Evolutionary conservation across 2,113 vertebrate species (phyloP).

Genomic region (Cyprinodon tularosa): DNA sequence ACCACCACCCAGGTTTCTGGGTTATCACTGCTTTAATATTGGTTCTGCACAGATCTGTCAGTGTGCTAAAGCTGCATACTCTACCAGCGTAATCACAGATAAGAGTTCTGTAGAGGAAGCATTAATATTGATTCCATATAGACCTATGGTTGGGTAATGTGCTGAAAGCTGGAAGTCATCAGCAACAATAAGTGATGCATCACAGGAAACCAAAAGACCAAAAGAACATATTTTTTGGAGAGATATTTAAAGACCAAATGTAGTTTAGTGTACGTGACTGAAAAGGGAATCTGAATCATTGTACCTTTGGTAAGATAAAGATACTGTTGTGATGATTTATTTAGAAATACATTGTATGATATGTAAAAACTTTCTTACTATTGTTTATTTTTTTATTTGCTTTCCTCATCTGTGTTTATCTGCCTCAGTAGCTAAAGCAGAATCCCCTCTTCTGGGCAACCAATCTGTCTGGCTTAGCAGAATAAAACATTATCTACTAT

Average conservation of each 20-base stretch:
- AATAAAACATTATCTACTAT: constrained; percentile 50
- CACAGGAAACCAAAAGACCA: background rate
- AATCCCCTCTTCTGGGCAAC: constrained; percentile 30
- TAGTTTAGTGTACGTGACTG: background rate
- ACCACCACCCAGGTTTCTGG: constrained; percentile 8
- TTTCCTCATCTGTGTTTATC: constrained; percentile 9
- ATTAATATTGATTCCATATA: constrained; percentile 65
- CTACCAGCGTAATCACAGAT: constrained; percentile 46
- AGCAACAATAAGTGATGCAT: constrained; percentile 13
- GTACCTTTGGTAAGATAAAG: background rate
- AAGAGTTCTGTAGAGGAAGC: constrained; percentile 33
- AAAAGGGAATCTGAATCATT: background rate
- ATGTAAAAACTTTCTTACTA: background rate
- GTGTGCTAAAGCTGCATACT: constrained; percentile 37
- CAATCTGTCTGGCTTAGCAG: constrained; percentile 23
- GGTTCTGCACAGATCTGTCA: background rate
- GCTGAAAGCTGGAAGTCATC: constrained; percentile 47
- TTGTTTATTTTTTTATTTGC: background rate
- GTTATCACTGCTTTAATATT: constrained; percentile 24
- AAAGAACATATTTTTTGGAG: constrained; percentile 30
- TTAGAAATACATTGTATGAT: background rate
- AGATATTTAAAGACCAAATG: background rate
- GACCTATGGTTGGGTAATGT: constrained; percentile 41
- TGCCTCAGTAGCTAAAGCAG: constrained; percentile 24
- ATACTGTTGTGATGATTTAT: background rate